phyloP scores from a whole-genome alignment of 2,888 invertebrate genomes.

The Pandemis heparana region DNA sequence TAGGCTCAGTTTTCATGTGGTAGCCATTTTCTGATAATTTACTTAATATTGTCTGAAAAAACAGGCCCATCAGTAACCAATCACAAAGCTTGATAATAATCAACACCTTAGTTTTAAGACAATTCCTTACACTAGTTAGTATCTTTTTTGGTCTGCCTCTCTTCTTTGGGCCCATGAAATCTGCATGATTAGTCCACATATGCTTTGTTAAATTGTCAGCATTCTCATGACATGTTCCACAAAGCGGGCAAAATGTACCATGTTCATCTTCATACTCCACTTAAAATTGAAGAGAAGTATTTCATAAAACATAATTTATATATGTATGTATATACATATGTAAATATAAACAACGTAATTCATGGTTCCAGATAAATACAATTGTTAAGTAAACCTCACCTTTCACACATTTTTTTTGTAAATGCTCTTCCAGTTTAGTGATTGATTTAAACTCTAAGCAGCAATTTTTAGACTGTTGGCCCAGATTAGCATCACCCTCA shows the following conservation, averaged over 20 bases:
- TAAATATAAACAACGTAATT: background rate
- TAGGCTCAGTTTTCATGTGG: constrained; percentile 60
- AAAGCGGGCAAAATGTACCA: constrained; percentile 71
- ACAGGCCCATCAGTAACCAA: background rate
- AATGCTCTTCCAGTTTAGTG: constrained; percentile 55
- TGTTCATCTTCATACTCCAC: constrained; percentile 64
- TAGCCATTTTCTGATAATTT: constrained; percentile 74
- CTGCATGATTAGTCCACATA: constrained; percentile 71
- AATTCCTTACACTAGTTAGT: constrained; percentile 65
- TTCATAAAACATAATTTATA: background rate
- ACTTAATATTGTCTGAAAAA: constrained; percentile 68
- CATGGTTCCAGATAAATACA: background rate
- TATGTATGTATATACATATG: background rate
- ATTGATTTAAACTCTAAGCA: constrained; percentile 54
- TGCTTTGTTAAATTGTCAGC: constrained; percentile 69
- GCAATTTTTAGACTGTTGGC: constrained; percentile 58
- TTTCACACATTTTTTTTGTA: constrained; percentile 61
- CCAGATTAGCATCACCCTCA: constrained; percentile 47
- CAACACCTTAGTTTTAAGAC: background rate
- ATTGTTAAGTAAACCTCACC: constrained; percentile 47
- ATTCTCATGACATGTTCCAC: constrained; percentile 66
- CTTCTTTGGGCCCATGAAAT: constrained; percentile 78
- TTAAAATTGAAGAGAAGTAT: constrained; percentile 49
- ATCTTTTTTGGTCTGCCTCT: constrained; percentile 76
- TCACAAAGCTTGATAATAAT: background rate